These are phyloP conservation scores for Plecturocebus donacophilus DNA, from an alignment of 2,113 vertebrate species.

Conservation along the genomic window DNA sequence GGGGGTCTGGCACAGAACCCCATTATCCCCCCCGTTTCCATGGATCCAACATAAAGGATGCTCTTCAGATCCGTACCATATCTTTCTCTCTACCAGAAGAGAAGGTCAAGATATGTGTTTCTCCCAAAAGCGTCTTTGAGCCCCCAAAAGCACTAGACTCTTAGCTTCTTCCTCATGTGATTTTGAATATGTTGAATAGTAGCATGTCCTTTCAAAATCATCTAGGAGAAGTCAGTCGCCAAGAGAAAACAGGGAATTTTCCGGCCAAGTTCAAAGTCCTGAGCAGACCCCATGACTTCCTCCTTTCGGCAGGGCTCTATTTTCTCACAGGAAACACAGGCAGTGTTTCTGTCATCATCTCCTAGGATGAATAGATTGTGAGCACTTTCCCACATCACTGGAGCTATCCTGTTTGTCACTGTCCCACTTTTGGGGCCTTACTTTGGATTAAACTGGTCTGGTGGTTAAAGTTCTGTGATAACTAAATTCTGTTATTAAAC, in stretches of 20 bases:
- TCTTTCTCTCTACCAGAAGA: background rate
- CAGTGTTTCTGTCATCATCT: background rate
- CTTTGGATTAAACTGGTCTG: background rate
- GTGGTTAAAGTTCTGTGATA: slow-evolving; percentile 3
- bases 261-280: slow-evolving; percentile 5
- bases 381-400: background rate
- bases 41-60: background rate
- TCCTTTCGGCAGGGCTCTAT: background rate
- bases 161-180: background rate
- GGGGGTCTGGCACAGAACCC: too few relatives aligned
- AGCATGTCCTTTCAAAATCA: background rate
- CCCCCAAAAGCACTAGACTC: background rate
- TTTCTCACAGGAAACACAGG: background rate
- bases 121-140: background rate
- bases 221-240: background rate
- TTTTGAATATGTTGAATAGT: background rate
- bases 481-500: slow-evolving; percentile 59
- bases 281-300: background rate
- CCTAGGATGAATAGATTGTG: background rate
- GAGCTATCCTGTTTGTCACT: background rate
- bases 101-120: background rate
- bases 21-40: background rate
- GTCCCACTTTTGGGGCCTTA: background rate
- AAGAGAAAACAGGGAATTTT: background rate
- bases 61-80: background rate